phyloP scores from a whole-genome alignment of 2,113 vertebrate species.

The Chroicocephalus ridibundus region DNA sequence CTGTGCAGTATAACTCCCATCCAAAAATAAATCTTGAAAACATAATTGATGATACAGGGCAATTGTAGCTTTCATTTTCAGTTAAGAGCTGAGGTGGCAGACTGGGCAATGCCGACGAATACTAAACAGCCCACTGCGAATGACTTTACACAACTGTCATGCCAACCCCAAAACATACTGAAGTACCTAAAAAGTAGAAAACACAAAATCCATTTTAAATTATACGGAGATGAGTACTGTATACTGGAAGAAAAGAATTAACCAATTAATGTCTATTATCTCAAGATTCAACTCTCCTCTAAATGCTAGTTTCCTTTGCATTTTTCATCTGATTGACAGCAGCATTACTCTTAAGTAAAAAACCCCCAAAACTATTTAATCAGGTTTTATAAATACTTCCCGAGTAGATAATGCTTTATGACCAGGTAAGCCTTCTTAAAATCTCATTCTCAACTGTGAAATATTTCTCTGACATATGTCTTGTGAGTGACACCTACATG shows the following conservation, averaged over 20 bases:
- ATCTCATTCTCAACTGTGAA: neutral
- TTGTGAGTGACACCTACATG: neutral
- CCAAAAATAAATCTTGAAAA: slow-evolving; percentile 21
- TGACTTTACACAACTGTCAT: neutral
- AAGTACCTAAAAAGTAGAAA: neutral
- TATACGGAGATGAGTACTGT: neutral
- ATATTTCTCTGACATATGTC: neutral
- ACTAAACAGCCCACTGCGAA: neutral
- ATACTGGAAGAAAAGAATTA: neutral
- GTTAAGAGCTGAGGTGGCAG: slow-evolving; percentile 2
- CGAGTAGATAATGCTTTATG: neutral
- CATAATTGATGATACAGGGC: slow-evolving; percentile 22
- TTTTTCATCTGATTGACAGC: neutral
- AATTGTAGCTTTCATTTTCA: slow-evolving; percentile 30
- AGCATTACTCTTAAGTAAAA: neutral
- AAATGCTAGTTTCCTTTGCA: neutral
- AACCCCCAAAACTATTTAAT: neutral
- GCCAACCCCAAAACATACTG: neutral
- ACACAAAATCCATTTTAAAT: neutral
- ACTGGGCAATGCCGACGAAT: neutral
- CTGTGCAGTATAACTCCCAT: neutral
- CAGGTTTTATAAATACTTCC: neutral
- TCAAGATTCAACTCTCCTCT: neutral
- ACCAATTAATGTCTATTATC: neutral
- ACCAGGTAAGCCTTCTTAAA: neutral